Conservation (phyloP, 2,797 vertebrate species). For the Ammospiza maritima region DNA sequence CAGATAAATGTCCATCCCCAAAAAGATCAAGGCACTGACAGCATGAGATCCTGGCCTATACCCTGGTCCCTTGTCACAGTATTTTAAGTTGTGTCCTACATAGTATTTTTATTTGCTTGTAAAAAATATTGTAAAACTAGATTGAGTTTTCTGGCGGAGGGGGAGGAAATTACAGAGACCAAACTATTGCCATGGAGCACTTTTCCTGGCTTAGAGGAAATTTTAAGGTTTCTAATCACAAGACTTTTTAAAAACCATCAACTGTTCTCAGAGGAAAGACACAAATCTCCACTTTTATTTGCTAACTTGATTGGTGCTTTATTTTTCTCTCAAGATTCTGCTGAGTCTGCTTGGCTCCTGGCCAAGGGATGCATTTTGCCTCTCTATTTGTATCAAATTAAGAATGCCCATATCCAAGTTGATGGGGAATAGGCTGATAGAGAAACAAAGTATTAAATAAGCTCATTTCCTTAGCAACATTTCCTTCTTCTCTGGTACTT, state of each 20-base stretch:
- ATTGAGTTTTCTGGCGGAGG: not conserved
- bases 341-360: slow-evolving; percentile 9
- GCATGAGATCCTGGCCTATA: not conserved
- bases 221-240: slow-evolving; percentile 15
- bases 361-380: slow-evolving; percentile 43
- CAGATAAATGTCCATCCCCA: not conserved
- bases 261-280: slow-evolving; percentile 7
- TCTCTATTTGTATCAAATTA: not conserved
- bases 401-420: not conserved
- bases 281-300: slow-evolving; percentile 46
- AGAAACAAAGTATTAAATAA: not conserved
- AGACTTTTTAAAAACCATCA: not conserved
- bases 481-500: not conserved
- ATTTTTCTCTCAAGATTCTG: slow-evolving; percentile 25
- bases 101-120: not conserved
- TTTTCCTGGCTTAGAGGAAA: not conserved
- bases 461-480: not conserved
- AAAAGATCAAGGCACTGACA: not conserved
- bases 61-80: not conserved
- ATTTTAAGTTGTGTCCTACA: slow-evolving; percentile 4
- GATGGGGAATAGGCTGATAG: not conserved
- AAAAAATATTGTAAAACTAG: not conserved
- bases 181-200: not conserved
- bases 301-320: slow-evolving; percentile 9
- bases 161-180: not conserved